Evolutionary conservation across 2,888 invertebrate species (phyloP), one percentile per base, ranked within the genome.

Genomic region (Polietes domitor): DNA sequence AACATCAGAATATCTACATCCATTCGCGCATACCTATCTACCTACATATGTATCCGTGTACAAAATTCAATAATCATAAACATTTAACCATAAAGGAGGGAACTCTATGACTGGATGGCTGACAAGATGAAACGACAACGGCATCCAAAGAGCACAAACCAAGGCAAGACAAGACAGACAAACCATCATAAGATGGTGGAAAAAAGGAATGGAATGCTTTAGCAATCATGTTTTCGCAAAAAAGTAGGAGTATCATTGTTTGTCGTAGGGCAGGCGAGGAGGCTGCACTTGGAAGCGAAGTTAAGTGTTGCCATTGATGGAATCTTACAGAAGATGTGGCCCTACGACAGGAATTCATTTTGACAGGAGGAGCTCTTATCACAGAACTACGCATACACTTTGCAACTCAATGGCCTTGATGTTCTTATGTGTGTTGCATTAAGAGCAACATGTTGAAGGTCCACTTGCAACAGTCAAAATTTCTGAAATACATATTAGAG

Each of bases 11-110:
- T n/a, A 58, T 58, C 12, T 21, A 21, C 21, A 37, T 19, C 37
- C 10, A 41, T 68, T 21, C 24, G 21, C 21, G 43, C 10, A 41
- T 17, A 7, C 47, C 2, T n/a, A 47, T 6, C 12, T 15, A 47
- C 47, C 2, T 47, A 43, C 43, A 41, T 68, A 43, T 37, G 43
- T 68, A 68, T 41, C 68, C 37, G 68, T 37, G 79, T 84, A 81
- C 81, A 84, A 84, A 84, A 84, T 84, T 84, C 81, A 84, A 84
- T 81, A 84, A 84, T 84, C 84, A 84, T 84, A 84, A 84, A 81
- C 84, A 81, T 84, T 84, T 81, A 84, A 81, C 81, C 84, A 84
- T 84, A 84, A 84, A 84, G 84, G 84, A 84, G 84, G 84, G 84
- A 81, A 81, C 81, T 81, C 74, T 77, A 77, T 73, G 37, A 24